Evolutionary conservation across 2,113 vertebrate species (phyloP).

Genomic region (Calcarius ornatus): DNA sequence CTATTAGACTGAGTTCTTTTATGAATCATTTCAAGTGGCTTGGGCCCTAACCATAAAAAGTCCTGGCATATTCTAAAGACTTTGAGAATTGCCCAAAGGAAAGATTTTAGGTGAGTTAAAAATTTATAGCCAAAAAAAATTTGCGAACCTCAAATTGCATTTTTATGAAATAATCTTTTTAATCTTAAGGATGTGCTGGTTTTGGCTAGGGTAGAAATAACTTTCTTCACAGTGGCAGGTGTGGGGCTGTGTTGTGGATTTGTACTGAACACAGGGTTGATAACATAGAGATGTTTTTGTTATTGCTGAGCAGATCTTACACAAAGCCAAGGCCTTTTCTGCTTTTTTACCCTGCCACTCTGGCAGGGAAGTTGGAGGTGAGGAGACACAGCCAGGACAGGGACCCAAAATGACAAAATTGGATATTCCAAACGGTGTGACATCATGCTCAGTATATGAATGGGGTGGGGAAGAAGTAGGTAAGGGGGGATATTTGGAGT

Average conservation of each 20-base stretch:
- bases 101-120: not conserved
- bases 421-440: accelerated
- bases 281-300: not conserved
- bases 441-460: not conserved
- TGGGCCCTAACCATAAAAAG: not conserved
- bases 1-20: not conserved
- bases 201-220: not conserved
- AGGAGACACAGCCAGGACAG: not conserved
- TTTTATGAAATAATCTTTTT: not conserved
- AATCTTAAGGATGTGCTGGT: not conserved
- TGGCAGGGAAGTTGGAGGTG: not conserved
- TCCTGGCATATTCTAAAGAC: not conserved
- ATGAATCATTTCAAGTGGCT: not conserved
- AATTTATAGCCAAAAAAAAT: not conserved
- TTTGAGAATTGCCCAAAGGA: not conserved
- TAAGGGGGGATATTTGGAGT: not conserved
- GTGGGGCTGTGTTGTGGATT: not conserved
- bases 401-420: not conserved
- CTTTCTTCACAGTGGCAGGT: not conserved
- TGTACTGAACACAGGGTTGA: not conserved
- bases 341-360: not conserved
- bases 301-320: not conserved
- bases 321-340: not conserved
- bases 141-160: not conserved
- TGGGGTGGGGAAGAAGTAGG: not conserved